A percentile compares a stretch with the other conserved stretches of the same genome.
Evolutionary conservation across 53 echinoderm and acorn worm genomes (phyloP).

Genomic region (Zoroaster sp.): DNA sequence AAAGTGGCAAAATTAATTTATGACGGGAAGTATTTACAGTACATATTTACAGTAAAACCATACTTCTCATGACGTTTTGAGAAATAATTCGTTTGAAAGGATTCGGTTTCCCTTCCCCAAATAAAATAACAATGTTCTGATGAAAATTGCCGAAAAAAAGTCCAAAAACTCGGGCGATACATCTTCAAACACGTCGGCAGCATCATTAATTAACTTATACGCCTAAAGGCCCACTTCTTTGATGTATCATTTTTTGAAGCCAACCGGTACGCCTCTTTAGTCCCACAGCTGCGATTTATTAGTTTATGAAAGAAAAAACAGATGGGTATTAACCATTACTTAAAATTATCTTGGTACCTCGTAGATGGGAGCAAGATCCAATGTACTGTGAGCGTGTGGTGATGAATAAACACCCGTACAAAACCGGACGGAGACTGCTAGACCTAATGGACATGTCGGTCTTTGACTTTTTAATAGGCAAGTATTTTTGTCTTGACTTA

Average conservation of each 20-base stretch:
- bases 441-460: conserved; percentile 95
- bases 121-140: too few species aligned
- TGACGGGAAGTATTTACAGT: too few species aligned
- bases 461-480: conserved; percentile 92
- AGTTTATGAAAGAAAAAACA: not conserved
- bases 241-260: not conserved
- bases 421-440: conserved; percentile 79
- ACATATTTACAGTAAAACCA: too few species aligned
- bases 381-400: conserved; percentile 80
- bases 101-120: too few species aligned
- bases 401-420: conserved; percentile 90
- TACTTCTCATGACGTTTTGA: too few species aligned
- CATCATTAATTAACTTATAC: too few species aligned
- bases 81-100: too few species aligned
- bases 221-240: too few species aligned
- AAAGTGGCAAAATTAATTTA: too few species aligned
- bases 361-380: conserved; percentile 90
- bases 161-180: too few species aligned
- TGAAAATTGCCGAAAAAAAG: too few species aligned
- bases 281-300: not conserved
- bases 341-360: not conserved
- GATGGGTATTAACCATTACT: not conserved
- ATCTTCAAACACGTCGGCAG: too few species aligned
- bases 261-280: not conserved
- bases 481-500: not conserved